A percentile compares a stretch with the other conserved stretches of the same genome.
These are phyloP conservation scores for Dasyprocta punctata DNA, from an alignment of 2,113 vertebrate genomes.

Conservation along the genomic window DNA sequence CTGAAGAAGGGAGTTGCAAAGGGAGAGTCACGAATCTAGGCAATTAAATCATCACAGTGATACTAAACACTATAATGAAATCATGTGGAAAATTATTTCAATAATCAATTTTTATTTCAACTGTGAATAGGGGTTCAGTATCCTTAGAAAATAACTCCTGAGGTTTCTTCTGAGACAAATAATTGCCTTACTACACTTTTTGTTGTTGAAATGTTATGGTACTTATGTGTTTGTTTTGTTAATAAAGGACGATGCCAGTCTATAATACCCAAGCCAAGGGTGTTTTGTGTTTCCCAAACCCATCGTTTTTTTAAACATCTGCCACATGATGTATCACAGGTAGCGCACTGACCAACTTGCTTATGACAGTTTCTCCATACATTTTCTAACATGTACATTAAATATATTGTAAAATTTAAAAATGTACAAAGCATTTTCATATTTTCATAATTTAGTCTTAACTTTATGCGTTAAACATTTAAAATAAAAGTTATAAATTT, in stretches of 20 bases:
- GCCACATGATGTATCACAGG: neutral
- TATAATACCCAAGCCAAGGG: neutral
- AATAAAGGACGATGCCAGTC: neutral
- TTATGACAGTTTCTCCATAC: neutral
- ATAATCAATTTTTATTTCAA: conserved; percentile 14
- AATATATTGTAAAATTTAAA: conserved; percentile 4
- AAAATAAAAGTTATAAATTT: neutral
- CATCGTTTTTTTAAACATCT: neutral
- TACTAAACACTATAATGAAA: neutral
- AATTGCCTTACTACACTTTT: conserved; percentile 1
- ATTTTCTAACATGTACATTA: neutral
- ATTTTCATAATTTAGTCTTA: neutral
- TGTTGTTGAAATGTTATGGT: neutral
- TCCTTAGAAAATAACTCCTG: neutral
- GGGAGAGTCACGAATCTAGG: neutral
- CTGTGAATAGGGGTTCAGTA: neutral
- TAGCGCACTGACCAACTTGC: neutral
- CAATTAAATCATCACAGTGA: neutral
- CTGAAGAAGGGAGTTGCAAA: neutral
- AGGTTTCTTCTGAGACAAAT: neutral
- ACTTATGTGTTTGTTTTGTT: neutral
- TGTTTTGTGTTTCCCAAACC: neutral
- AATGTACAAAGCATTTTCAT: neutral
- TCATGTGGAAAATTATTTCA: conserved; percentile 17
- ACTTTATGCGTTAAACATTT: neutral